Base-by-base conservation (phyloP, 2,888 invertebrate genomes). In the Leucania comma region DNA sequence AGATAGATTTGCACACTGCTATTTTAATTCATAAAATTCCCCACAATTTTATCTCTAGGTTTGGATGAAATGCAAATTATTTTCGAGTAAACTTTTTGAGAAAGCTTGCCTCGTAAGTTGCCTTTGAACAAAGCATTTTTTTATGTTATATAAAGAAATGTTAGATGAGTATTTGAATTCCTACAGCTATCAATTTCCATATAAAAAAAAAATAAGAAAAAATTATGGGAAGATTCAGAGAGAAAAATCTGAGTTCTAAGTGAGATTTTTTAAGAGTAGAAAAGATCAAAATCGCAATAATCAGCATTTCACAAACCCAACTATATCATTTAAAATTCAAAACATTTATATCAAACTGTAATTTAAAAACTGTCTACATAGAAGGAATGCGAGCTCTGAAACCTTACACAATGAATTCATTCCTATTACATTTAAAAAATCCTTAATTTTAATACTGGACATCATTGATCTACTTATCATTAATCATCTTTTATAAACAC, bases 381-480 rank as follows among this genome's bases (percentile, higher is more conserved):
- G 38, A 72, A 85, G 86, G 88, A 87, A 87, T 86, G 84, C 77
- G 72, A 73, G 69, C 68, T 79, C 65, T 75, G 75, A 80, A 75
- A 80, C 60, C 65, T 75, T 68, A 78, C 46, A 72, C 48, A 26
- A 29, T 80, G 65, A 79, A 82, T 62, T 78, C 81, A 83, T 79
- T 86, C 80, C 82, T 81, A 82, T 81, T 72, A 54, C 38, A 72
- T 72, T 76, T 58, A 83, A 71, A 70, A 85, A 81, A 80, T 82
- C 85, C 79, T 84, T 85, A 86, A 84, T 69, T 82, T 80, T 89
- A 90, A 90, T 90, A 90, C 89, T 90, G 90, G 87, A 89, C 87
- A 85, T 78, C 77, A 85, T 83, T 88, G 82, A 80, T 72, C 87
- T 90, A 88, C 88, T 89, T 88, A 88, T 68, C 63, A 75, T 81